A percentile compares a stretch with the other conserved stretches of the same genome.
phyloP scores from a whole-genome alignment of 1,140 invertebrate species.

The Diprion similis region DNA sequence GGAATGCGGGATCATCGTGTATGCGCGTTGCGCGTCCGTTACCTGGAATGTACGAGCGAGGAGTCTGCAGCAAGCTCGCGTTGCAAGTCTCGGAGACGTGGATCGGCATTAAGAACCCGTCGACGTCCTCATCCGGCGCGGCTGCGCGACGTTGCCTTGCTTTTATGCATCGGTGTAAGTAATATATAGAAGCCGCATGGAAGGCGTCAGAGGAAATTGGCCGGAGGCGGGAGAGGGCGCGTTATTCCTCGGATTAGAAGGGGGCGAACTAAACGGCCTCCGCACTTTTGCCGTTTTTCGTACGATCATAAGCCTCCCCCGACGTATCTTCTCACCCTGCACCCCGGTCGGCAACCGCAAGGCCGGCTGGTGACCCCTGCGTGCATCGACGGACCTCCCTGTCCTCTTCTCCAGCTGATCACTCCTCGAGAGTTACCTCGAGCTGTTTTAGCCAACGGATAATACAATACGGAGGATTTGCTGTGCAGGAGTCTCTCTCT shows the following conservation, averaged over 20 bases:
- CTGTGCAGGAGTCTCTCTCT: background rate
- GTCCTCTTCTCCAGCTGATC: background rate
- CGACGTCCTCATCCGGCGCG: background rate
- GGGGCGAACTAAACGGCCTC: too few species aligned
- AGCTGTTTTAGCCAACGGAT: constrained; percentile 12
- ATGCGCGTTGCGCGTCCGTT: background rate
- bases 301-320: too few species aligned
- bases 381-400: background rate
- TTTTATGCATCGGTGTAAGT: too few species aligned
- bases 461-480: background rate
- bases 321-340: too few species aligned
- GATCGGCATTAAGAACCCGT: too few species aligned
- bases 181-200: too few species aligned
- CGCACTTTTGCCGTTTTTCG: too few species aligned
- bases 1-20: background rate
- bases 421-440: background rate
- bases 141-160: background rate
- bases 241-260: too few species aligned
- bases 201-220: too few species aligned
- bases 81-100: background rate
- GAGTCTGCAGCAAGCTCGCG: background rate
- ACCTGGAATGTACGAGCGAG: background rate
- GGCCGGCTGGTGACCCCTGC: background rate
- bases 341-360: too few species aligned
- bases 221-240: too few species aligned